Percentiles rank a stretch among this genome's conserved stretches.
Evolutionary conservation across 1,140 invertebrate genomes (phyloP).

Genomic region (Sarcophaga bullata): DNA sequence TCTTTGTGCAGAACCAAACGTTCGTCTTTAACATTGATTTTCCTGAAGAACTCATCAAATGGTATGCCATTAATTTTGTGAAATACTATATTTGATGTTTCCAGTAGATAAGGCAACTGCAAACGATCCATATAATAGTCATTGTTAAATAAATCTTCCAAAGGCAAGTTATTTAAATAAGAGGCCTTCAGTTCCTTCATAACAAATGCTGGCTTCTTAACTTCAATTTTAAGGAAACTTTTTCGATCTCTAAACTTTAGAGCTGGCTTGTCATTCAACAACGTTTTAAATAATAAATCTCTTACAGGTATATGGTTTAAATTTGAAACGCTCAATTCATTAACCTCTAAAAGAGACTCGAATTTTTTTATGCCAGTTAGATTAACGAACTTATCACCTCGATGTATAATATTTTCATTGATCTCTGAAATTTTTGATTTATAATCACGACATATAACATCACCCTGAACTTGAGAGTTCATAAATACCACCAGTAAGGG

Average conservation of each 20-base stretch:
- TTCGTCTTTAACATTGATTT: slow-evolving; percentile 43
- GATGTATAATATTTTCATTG: slow-evolving; percentile 50
- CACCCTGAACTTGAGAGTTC: slow-evolving; percentile 49
- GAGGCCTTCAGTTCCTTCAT: slow-evolving; percentile 33
- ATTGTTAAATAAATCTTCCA: slow-evolving; percentile 48
- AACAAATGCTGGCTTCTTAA: slow-evolving; percentile 42
- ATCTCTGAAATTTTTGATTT: slow-evolving; percentile 49
- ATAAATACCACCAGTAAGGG: slow-evolving; percentile 54
- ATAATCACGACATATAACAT: slow-evolving; percentile 50
- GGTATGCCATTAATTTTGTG: slow-evolving; percentile 53
- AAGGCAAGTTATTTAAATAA: slow-evolving; percentile 48
- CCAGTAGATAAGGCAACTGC: slow-evolving; percentile 44
- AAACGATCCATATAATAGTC: slow-evolving; percentile 51
- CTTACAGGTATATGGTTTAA: slow-evolving; percentile 48
- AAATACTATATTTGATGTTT: slow-evolving; percentile 49
- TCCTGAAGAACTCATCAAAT: slow-evolving; percentile 52
- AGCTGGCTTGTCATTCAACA: not conserved
- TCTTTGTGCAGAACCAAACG: slow-evolving; percentile 55
- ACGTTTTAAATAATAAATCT: slow-evolving; percentile 48
- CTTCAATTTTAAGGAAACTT: slow-evolving; percentile 45
- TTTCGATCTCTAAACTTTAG: slow-evolving; percentile 46
- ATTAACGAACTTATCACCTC: slow-evolving; percentile 47
- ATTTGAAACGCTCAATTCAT: slow-evolving; percentile 34
- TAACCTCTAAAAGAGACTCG: slow-evolving; percentile 46
- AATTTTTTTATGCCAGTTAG: slow-evolving; percentile 55